phyloP scores from a whole-genome alignment of 2,888 invertebrate genomes.

The Clunio marinus region DNA sequence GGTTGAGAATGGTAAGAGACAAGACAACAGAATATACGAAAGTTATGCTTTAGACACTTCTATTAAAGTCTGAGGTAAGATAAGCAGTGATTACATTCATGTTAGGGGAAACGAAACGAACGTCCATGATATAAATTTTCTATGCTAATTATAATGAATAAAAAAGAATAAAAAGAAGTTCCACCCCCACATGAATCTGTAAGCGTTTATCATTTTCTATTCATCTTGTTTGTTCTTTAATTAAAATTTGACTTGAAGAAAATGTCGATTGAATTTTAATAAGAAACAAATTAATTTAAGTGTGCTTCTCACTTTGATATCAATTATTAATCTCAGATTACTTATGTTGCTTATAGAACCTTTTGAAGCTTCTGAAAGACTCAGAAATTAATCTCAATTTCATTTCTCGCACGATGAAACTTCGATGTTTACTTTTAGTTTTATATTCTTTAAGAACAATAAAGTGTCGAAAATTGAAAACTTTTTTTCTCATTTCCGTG shows the following conservation, averaged over 20 bases:
- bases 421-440: background rate
- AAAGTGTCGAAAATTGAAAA: background rate
- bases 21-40: too few species aligned
- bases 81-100: too few species aligned
- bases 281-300: slow-evolving; percentile 12
- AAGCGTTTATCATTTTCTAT: slow-evolving; percentile 6
- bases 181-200: background rate
- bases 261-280: slow-evolving; percentile 26
- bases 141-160: background rate
- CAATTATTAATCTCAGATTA: too few species aligned
- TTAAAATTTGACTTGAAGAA: slow-evolving; percentile 15
- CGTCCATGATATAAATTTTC: background rate
- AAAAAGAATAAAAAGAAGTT: too few species aligned
- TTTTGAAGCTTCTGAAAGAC: too few species aligned
- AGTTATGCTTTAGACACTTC: background rate
- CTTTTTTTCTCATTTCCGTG: background rate
- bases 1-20: background rate
- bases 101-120: too few species aligned
- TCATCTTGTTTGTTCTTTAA: background rate
- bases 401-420: background rate
- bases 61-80: too few species aligned
- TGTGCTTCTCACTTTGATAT: background rate
- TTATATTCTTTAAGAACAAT: background rate
- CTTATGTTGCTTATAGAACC: too few species aligned
- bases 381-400: background rate